A percentile compares a stretch with the other conserved stretches of the same genome.
Evolutionary conservation across 2,888 invertebrate species (phyloP).

Genomic region (Omphaloscelis lunosa): DNA sequence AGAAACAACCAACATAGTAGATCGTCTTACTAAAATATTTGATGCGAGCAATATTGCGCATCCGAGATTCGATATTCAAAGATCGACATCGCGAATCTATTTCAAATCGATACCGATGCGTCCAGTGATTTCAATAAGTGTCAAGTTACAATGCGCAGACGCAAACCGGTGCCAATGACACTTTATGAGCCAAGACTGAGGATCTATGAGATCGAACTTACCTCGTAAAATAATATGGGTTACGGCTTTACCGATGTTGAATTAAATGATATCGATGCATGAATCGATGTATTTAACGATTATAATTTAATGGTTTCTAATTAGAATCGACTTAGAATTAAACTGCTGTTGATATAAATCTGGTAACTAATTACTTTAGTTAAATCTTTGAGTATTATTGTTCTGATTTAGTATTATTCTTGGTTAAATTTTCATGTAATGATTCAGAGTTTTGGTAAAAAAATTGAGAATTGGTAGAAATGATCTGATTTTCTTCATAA

Average conservation of each 20-base stretch:
- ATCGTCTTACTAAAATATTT: slow-evolving; percentile 14
- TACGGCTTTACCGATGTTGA: slow-evolving; percentile 49
- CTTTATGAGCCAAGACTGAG: slow-evolving; percentile 53
- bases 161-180: slow-evolving; percentile 51
- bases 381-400: slow-evolving; percentile 18
- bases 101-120: slow-evolving; percentile 55
- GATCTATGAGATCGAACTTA: slow-evolving; percentile 53
- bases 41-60: slow-evolving; percentile 43
- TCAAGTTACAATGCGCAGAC: slow-evolving; percentile 51
- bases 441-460: neutral
- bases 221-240: slow-evolving; percentile 58
- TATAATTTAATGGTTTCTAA: slow-evolving; percentile 64
- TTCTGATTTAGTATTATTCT: neutral
- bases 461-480: neutral
- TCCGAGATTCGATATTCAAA: slow-evolving; percentile 30
- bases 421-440: slow-evolving; percentile 3
- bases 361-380: slow-evolving; percentile 43
- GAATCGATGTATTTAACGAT: slow-evolving; percentile 46
- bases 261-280: slow-evolving; percentile 57
- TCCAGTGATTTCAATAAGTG: slow-evolving; percentile 59
- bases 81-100: slow-evolving; percentile 44
- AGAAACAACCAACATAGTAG: neutral
- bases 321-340: slow-evolving; percentile 48
- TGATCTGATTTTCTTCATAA: neutral
- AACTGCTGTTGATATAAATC: slow-evolving; percentile 47